Evolutionary conservation across 2,113 vertebrate genomes (phyloP).

Genomic region (Agapornis roseicollis): DNA sequence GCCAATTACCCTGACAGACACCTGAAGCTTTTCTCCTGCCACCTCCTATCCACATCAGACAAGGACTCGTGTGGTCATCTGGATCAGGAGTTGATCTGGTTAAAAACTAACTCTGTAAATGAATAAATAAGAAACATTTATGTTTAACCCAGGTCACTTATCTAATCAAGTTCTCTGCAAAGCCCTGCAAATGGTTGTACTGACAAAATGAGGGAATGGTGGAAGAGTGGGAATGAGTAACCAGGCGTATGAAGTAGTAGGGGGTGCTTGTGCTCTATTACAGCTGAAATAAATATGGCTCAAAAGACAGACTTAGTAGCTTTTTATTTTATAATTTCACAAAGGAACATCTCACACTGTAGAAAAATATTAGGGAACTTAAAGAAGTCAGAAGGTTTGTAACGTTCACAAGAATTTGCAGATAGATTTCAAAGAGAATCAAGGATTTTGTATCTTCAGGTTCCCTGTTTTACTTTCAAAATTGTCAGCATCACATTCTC

Average conservation of each 20-base stretch:
- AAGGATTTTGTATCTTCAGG: background rate
- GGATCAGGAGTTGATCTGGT: background rate
- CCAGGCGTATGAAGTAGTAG: background rate
- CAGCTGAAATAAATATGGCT: background rate
- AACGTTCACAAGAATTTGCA: background rate
- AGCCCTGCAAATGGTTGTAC: background rate
- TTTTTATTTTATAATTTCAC: background rate
- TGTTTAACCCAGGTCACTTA: conserved; percentile 23
- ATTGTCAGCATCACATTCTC: background rate
- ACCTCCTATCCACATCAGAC: background rate
- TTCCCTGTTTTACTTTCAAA: background rate
- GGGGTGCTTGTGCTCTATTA: background rate
- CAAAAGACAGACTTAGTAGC: background rate
- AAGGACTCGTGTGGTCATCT: background rate
- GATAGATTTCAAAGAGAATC: background rate
- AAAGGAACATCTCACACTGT: background rate
- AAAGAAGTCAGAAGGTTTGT: background rate
- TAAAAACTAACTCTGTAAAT: conserved; percentile 24
- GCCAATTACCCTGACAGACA: background rate
- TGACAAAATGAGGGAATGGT: background rate
- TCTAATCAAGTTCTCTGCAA: background rate
- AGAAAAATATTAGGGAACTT: background rate
- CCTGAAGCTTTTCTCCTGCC: background rate
- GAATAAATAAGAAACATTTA: background rate
- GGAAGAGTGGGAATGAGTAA: conserved; percentile 15